Evolutionary conservation across 2,113 vertebrate species (phyloP).

Genomic region (Chrysemys picta): DNA sequence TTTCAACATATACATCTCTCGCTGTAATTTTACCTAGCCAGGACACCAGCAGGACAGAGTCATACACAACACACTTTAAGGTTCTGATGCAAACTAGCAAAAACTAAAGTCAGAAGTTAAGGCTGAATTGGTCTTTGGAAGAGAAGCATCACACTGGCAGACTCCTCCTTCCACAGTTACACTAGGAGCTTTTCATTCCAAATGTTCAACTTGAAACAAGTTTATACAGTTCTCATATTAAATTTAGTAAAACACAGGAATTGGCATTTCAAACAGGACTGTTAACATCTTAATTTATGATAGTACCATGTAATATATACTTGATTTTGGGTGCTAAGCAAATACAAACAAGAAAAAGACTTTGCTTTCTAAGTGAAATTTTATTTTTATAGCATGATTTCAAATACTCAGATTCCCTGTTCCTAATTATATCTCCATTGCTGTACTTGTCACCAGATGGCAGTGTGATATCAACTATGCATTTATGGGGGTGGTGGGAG

Average conservation of each 20-base stretch:
- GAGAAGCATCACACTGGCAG: neutral
- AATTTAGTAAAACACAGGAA: neutral
- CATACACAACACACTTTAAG: neutral
- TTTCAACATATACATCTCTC: neutral
- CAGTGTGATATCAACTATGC: neutral
- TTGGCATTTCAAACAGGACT: neutral
- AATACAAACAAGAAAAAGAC: neutral
- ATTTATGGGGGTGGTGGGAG: neutral
- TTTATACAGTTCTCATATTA: neutral
- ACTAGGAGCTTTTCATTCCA: neutral
- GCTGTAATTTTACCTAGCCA: neutral
- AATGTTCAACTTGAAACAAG: neutral
- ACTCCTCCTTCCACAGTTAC: neutral
- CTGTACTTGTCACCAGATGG: slow-evolving; percentile 38
- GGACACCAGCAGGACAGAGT: neutral
- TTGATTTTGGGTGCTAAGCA: neutral
- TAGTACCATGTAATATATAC: neutral
- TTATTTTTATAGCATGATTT: neutral
- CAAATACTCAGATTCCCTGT: neutral
- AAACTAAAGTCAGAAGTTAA: neutral
- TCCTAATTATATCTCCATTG: neutral
- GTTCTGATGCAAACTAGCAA: neutral
- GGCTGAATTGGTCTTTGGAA: neutral
- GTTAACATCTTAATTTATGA: neutral
- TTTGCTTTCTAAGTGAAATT: neutral